phyloP scores from a whole-genome alignment of 2,113 vertebrate genomes.

The Scolopax mira region DNA sequence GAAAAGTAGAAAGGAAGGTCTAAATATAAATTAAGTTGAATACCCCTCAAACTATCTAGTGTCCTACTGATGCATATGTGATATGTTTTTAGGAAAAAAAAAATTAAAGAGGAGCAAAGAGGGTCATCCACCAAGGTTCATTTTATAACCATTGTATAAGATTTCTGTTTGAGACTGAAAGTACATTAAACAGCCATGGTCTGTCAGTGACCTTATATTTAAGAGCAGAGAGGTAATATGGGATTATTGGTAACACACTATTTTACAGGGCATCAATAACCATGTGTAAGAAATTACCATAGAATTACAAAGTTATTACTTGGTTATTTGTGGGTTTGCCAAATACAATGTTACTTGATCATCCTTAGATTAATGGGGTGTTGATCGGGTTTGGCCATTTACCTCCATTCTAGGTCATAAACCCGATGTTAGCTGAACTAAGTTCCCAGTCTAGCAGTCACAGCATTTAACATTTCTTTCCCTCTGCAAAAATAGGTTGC shows the following conservation, averaged over 20 bases:
- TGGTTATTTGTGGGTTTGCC: slow-evolving; percentile 65
- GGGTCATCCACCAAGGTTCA: neutral
- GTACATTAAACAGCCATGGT: slow-evolving; percentile 48
- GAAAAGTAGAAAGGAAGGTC: neutral
- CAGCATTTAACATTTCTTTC: neutral
- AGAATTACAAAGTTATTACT: slow-evolving; percentile 62
- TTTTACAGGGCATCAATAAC: slow-evolving; percentile 63
- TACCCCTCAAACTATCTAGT: neutral
- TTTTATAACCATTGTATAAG: slow-evolving; percentile 34
- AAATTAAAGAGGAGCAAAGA: neutral
- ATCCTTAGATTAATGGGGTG: slow-evolving; percentile 65
- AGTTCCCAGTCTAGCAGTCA: slow-evolving; percentile 26
- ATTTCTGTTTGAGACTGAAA: slow-evolving; percentile 46
- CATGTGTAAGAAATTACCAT: slow-evolving; percentile 68
- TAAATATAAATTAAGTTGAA: neutral
- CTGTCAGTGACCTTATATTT: slow-evolving; percentile 67
- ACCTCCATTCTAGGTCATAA: slow-evolving; percentile 43
- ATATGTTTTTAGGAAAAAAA: neutral
- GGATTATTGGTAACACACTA: slow-evolving; percentile 63
- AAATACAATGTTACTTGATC: slow-evolving; percentile 64
- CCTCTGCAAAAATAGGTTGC: neutral
- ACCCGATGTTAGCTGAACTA: slow-evolving; percentile 25
- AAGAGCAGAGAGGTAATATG: slow-evolving; percentile 61
- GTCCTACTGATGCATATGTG: neutral
- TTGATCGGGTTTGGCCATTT: slow-evolving; percentile 60